Conservation (phyloP, 2,888 invertebrate genomes). For the Phytoseiulus persimilis region DNA sequence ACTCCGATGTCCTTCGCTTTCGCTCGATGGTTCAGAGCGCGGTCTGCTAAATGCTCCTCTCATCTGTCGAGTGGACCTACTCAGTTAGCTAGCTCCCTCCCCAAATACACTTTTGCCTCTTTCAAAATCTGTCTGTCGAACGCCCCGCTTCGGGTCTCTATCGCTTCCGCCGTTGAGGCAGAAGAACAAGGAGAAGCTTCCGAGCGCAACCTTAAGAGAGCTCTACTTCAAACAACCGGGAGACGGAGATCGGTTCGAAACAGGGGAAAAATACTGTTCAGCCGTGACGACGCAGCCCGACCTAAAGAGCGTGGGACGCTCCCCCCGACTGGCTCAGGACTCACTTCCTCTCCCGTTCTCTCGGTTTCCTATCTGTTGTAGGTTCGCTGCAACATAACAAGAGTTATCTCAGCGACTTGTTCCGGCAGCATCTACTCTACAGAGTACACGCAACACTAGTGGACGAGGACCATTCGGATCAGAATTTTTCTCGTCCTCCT, state of each 20-base stretch:
- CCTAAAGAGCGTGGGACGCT: no score
- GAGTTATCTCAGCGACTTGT: neutral
- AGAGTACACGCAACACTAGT: neutral
- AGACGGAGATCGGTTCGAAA: neutral
- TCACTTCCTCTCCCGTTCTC: neutral
- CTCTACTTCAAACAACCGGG: neutral
- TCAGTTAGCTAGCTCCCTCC: neutral
- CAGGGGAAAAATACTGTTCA: neutral
- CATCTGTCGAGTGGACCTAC: neutral
- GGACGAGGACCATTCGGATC: neutral
- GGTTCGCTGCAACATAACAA: neutral
- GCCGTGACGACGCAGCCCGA: neutral
- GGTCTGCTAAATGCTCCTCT: neutral
- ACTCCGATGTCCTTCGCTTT: no score
- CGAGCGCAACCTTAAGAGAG: neutral
- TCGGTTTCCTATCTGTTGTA: neutral
- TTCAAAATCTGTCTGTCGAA: neutral
- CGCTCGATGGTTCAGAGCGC: no score
- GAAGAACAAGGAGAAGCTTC: neutral
- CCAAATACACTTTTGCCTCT: neutral
- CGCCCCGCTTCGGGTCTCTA: neutral
- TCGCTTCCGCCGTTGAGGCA: neutral
- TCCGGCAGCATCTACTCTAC: neutral
- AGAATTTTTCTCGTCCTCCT: neutral
- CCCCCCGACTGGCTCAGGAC: neutral